Base-by-base conservation (phyloP, 2,113 vertebrate species). In the Glareola pratincola region DNA sequence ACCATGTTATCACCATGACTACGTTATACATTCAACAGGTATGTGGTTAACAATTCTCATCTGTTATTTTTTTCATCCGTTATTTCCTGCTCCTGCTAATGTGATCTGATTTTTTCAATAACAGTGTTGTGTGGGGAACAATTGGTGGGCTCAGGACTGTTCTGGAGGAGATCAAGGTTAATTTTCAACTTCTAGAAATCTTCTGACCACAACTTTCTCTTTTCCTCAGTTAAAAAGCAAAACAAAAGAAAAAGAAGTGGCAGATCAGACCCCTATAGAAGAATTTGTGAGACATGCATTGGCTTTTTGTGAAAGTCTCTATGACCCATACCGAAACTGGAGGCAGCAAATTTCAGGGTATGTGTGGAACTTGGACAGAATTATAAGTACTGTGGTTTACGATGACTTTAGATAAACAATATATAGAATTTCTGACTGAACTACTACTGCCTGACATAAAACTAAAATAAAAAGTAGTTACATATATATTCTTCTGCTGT, bases 11-110 rank as follows among this genome's bases (percentile, higher is more conserved):
- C 97, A 99, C 98, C 93, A 99, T 99, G 99, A 99, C 99, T 64
- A 99, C 99, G 0, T 98, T 99, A 30, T 99, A 99, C 85, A 99
- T 99, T 96, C 99, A 99, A 85, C 99, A 99, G 99, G 99, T 99
- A 98, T 12, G 94, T 96, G 83, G 23, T 85, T 94, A 85, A 89
- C n/a, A 76, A 47, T 90, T 97, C 18, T 51, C 17, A 8, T 69
- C 48, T 66, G 9, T 81, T 76, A 21, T 78, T 80, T 81, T 53
- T 84, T 24, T 30, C 30, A 8, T 39, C 24, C 0, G 2, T 34
- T 85, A 64, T 48, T 54, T 92, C 36, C 80, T 75, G 22, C 15
- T 90, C 8, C 27, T 79, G 39, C 67, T 84, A 74, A 18, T 34
- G 4, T 78, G 16, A 36, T 64, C 15, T 9, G 3, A 4, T 45